Evolutionary conservation across 2,113 vertebrate species (phyloP).

Genomic region (Stegostoma tigrinum): DNA sequence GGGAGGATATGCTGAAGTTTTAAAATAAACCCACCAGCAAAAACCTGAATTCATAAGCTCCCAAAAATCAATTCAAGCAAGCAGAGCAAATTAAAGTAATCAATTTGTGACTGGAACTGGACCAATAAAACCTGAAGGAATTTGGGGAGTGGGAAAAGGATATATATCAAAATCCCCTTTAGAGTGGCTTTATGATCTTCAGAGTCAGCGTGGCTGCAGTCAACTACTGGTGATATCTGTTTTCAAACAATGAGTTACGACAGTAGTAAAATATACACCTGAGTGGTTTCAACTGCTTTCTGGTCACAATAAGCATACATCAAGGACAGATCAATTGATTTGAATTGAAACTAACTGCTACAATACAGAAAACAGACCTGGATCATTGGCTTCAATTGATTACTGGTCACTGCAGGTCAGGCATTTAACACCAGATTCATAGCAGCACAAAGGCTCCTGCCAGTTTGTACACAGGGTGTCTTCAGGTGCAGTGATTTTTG

Average conservation of each 20-base stretch:
- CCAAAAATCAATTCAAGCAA: not conserved
- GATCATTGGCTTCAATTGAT: not conserved
- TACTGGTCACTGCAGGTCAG: not conserved
- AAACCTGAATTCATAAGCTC: not conserved
- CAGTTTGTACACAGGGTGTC: not conserved
- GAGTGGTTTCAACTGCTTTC: not conserved
- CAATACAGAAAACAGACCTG: not conserved
- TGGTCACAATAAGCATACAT: not conserved
- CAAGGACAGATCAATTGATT: not conserved
- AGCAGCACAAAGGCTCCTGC: not conserved
- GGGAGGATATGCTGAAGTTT: not conserved
- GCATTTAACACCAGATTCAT: not conserved
- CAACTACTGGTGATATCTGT: not conserved
- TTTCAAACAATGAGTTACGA: not conserved
- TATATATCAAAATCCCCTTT: not conserved
- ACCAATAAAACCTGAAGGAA: not conserved
- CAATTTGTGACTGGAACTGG: not conserved
- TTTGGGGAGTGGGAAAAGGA: not conserved
- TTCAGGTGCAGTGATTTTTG: not conserved
- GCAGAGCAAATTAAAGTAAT: not conserved
- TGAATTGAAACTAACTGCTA: slow-evolving; percentile 5
- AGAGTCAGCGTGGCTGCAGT: not conserved
- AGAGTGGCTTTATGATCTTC: not conserved
- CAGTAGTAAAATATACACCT: not conserved
- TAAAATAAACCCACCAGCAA: not conserved